Percentiles rank a stretch among this genome's conserved stretches.
Conservation (phyloP, 2,888 invertebrate genomes). For the Agrochola lota region DNA sequence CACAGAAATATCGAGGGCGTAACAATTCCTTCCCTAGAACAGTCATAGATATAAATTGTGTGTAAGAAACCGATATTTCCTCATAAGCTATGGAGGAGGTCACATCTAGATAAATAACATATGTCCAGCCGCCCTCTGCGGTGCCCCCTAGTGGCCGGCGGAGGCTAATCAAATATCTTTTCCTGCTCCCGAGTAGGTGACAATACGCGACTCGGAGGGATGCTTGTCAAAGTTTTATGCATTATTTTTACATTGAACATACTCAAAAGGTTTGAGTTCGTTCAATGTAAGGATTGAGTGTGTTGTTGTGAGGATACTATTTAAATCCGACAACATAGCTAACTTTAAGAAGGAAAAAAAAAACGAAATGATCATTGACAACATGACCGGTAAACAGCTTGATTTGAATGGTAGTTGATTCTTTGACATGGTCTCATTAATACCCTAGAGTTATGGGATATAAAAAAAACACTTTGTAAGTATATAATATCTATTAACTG, state of each 20-base stretch:
- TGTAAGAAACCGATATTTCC: conserved; percentile 55
- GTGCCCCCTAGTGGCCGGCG: conserved; percentile 79
- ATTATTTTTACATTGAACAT: conserved; percentile 9
- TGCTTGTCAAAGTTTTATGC: conserved; percentile 75
- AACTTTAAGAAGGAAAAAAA: neutral
- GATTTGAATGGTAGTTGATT: no score
- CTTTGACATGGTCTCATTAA: no score
- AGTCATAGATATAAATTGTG: conserved; percentile 51
- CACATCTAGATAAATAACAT: conserved; percentile 64
- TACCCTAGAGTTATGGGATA: no score
- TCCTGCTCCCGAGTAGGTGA: conserved; percentile 81
- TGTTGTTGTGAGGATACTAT: neutral
- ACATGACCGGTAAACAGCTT: neutral
- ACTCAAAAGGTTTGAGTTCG: neutral
- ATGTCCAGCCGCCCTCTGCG: conserved; percentile 51
- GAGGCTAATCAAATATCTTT: conserved; percentile 89
- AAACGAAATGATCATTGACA: neutral
- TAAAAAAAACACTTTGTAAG: no score
- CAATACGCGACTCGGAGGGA: conserved; percentile 79
- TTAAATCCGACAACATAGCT: neutral
- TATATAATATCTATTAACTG: no score
- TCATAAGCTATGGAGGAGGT: conserved; percentile 53
- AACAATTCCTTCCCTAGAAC: conserved; percentile 23
- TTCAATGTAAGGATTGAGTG: no score
- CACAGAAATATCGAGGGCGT: conserved; percentile 10